Base-by-base conservation (phyloP, 2,888 invertebrate species). In the Cacoxenus indagator region DNA sequence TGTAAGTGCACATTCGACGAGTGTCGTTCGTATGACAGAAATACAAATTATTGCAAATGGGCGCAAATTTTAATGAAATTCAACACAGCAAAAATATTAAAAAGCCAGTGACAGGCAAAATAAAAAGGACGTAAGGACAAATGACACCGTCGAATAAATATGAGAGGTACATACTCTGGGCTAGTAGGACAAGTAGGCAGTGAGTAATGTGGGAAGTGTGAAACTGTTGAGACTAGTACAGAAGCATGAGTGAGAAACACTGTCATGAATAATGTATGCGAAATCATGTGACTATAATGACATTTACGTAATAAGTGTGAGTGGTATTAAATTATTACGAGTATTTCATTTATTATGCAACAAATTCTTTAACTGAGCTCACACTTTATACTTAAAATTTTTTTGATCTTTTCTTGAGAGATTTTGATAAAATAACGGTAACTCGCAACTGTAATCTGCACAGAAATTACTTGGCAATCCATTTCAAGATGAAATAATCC, bases 21-120 rank as follows among this genome's bases (percentile, higher is more conserved):
- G 71, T 78, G 81, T 72, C 81, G 75, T 74, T 78, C 71, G 73
- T 73, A 70, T 76, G 77, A 77, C 72, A 73, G 64, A 71, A 70
- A 75, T 77, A 82, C 78, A 81, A 81, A 81, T 81, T 81, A 81
- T 82, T 82, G 77, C 81, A 82, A 82, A 81, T 82, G 82, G 82
- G 79, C 70, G 73, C 77, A 82, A 79, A 82, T 79, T 81, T 82
- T 82, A 81, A 81, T 81, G 79, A 81, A 82, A 81, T 79, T 81
- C 77, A 77, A 72, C 81, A 75, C 74, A 75, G 72, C 74, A 73
- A 73, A 67, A 68, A 45, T 61, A 54, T 51, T 37, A 45, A 62
- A 61, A 61, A 61, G 43, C 43, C 24, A 45, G 61, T 62, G 61
- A 62, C 61, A 62, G 11, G 14, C 43, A 62, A 62, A 37, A 37